Percentiles rank a stretch among this genome's conserved stretches.
These are phyloP conservation scores for Drosophila tristis DNA, from an alignment of 1,140 invertebrate species.

Conservation along the genomic window DNA sequence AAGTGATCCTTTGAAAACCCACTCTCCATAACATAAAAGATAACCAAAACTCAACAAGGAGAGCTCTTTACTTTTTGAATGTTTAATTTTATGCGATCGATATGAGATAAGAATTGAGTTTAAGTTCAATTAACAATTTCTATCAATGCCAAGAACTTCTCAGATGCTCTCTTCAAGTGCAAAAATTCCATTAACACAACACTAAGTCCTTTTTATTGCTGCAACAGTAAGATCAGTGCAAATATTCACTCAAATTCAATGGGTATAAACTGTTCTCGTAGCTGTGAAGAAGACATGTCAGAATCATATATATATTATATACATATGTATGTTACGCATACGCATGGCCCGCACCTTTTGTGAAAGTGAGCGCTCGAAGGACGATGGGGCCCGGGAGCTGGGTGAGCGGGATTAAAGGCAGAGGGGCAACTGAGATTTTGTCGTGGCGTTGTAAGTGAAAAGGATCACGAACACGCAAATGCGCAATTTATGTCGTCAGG, in stretches of 20 bases:
- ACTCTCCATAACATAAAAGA: too few species aligned
- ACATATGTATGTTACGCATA: slow-evolving; percentile 31
- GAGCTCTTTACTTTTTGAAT: too few species aligned
- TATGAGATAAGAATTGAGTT: too few species aligned
- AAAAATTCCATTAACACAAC: too few species aligned
- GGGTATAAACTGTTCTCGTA: slow-evolving; percentile 43
- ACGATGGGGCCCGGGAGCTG: neutral
- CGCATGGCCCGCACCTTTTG: slow-evolving; percentile 41
- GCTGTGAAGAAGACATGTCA: slow-evolving; percentile 36
- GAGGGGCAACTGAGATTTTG: slow-evolving; percentile 49
- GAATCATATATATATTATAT: slow-evolving; percentile 29
- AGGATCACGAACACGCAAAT: slow-evolving; percentile 63
- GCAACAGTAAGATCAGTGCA: too few species aligned
- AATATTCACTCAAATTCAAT: slow-evolving; percentile 3
- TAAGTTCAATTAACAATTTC: too few species aligned
- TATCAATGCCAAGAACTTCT: too few species aligned
- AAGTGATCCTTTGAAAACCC: too few species aligned
- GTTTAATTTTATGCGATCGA: too few species aligned
- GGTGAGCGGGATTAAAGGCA: slow-evolving; percentile 3
- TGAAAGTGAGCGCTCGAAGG: slow-evolving; percentile 4
- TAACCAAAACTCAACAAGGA: too few species aligned
- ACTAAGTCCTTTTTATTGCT: too few species aligned
- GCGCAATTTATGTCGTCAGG: slow-evolving; percentile 68
- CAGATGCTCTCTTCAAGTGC: too few species aligned
- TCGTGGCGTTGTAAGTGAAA: slow-evolving; percentile 56